Percentiles rank a stretch among this genome's conserved stretches.
Conservation (phyloP, 1,140 invertebrate genomes). For the Heliothis subflexa region DNA sequence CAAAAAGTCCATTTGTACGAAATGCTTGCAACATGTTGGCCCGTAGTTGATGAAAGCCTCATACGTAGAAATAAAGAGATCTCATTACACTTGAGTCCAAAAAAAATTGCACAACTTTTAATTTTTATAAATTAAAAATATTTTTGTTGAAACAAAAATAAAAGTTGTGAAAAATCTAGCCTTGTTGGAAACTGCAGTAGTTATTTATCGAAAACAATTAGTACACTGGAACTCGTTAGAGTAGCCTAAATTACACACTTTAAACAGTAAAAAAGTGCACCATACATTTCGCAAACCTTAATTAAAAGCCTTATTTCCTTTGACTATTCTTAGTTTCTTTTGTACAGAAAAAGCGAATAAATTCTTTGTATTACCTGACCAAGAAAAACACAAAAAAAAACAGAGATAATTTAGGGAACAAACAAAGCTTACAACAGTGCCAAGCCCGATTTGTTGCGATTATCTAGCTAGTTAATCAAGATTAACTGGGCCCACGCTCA, state of each 20-base stretch:
- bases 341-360: neutral
- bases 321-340: neutral
- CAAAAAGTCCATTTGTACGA: slow-evolving; percentile 29
- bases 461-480: slow-evolving; percentile 70
- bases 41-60: slow-evolving; percentile 33
- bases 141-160: neutral
- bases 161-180: neutral
- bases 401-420: slow-evolving; percentile 31
- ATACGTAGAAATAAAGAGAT: slow-evolving; percentile 32
- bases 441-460: slow-evolving; percentile 62
- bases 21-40: slow-evolving; percentile 29
- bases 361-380: neutral
- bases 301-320: neutral
- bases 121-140: neutral
- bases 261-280: neutral
- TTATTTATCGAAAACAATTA: slow-evolving; percentile 1
- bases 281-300: neutral
- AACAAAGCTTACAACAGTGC: slow-evolving; percentile 46
- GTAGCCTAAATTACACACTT: no score
- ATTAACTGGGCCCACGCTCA: slow-evolving; percentile 53
- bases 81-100: slow-evolving; percentile 19
- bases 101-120: slow-evolving; percentile 5
- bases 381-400: slow-evolving; percentile 15
- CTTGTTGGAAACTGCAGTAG: neutral
- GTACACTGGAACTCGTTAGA: neutral